Conservation (phyloP, 2,888 invertebrate genomes). For the Euspilapteryx auroguttella region DNA sequence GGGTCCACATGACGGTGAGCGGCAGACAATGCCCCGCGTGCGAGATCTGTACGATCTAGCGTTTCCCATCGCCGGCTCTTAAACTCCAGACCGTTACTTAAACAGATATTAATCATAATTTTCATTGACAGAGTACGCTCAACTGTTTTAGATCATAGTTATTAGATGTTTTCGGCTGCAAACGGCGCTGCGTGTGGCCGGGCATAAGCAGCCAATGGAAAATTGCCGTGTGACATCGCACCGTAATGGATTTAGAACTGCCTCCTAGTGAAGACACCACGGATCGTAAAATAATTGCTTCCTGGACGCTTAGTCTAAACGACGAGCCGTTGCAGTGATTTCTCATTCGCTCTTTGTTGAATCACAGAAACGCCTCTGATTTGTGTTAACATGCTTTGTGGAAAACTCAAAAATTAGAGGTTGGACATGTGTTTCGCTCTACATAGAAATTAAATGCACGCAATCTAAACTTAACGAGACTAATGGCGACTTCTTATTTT, state of each 20-base stretch:
- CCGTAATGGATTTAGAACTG: conserved; percentile 56
- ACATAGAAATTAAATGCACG: no score
- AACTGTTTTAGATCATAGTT: conserved; percentile 51
- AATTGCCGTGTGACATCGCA: conserved; percentile 52
- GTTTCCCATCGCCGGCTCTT: conserved; percentile 22
- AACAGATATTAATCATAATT: conserved; percentile 61
- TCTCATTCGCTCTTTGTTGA: no score
- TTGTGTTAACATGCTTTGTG: no score
- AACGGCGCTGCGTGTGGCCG: conserved; percentile 46
- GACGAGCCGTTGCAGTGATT: conserved; percentile 1
- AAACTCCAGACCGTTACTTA: conserved; percentile 38
- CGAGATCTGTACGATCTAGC: conserved; percentile 15
- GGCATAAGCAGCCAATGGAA: conserved; percentile 40
- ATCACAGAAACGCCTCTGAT: no score
- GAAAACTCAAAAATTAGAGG: no score
- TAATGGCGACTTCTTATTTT: no score
- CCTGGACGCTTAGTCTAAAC: conserved; percentile 18
- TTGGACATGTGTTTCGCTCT: no score
- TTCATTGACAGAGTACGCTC: conserved; percentile 47
- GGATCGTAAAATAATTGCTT: conserved; percentile 49
- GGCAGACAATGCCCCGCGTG: conserved; percentile 14
- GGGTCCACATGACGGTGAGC: conserved; percentile 14
- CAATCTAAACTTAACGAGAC: no score
- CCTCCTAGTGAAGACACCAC: conserved; percentile 29
- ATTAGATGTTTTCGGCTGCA: conserved; percentile 45